phyloP scores from a whole-genome alignment of 2,888 invertebrate species.

The Scaptomyza polygonia region DNA sequence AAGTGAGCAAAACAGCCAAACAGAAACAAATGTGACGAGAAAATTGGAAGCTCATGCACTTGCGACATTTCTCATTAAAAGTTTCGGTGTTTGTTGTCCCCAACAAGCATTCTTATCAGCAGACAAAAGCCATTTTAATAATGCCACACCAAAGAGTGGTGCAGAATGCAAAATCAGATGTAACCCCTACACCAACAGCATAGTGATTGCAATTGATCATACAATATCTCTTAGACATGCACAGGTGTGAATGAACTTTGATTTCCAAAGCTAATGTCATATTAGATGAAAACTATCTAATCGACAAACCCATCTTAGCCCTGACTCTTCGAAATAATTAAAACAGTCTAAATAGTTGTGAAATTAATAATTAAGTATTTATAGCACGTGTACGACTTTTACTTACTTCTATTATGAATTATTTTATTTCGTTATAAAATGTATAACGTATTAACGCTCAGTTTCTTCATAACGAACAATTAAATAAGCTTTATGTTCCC shows the following conservation, averaged over 20 bases:
- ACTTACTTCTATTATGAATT: too few species aligned
- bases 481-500: too few species aligned
- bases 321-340: background rate
- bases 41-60: constrained; percentile 61
- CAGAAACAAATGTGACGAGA: constrained; percentile 20
- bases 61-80: constrained; percentile 77
- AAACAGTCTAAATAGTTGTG: too few species aligned
- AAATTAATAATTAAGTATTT: too few species aligned
- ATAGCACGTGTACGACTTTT: too few species aligned
- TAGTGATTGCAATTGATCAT: constrained; percentile 10
- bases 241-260: constrained; percentile 48
- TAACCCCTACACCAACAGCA: background rate
- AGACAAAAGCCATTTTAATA: constrained; percentile 73
- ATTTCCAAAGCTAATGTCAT: background rate
- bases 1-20: constrained; percentile 20
- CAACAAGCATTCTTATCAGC: constrained; percentile 68
- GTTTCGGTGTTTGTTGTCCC: constrained; percentile 62
- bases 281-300: too few species aligned
- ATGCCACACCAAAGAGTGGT: constrained; percentile 41
- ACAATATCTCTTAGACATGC: background rate
- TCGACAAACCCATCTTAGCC: background rate
- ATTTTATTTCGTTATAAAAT: too few species aligned
- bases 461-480: too few species aligned
- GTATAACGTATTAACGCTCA: too few species aligned
- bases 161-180: constrained; percentile 29